phyloP scores from a whole-genome alignment of 1,140 invertebrate species.

The Camponotus floridanus region DNA sequence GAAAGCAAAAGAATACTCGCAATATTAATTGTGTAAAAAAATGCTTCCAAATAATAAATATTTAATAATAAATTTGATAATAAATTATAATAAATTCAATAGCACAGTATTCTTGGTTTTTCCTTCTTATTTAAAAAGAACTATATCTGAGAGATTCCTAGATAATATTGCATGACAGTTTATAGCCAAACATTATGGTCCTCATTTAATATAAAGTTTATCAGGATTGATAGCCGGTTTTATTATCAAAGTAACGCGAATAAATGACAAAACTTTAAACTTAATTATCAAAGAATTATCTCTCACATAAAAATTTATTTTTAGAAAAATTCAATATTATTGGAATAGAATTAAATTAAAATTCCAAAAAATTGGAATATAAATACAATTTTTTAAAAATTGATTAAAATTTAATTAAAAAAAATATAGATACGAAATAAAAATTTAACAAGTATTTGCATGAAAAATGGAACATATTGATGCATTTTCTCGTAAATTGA shows the following conservation, averaged over 20 bases:
- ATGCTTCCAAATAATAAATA: not conserved
- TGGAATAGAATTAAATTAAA: no score
- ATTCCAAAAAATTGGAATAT: no score
- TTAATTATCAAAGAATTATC: not conserved
- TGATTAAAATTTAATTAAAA: not conserved
- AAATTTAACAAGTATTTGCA: not conserved
- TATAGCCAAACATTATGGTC: not conserved
- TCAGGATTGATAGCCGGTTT: constrained; percentile 30
- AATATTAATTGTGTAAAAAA: not conserved
- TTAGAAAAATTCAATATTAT: not conserved
- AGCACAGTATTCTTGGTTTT: not conserved
- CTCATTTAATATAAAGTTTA: constrained; percentile 28
- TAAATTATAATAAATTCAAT: not conserved
- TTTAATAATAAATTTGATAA: no score
- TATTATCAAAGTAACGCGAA: not conserved
- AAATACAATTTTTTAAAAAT: not conserved
- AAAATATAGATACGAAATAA: constrained; percentile 23
- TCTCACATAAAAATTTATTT: not conserved
- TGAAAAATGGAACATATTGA: not conserved
- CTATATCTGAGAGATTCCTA: not conserved
- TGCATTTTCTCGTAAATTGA: not conserved
- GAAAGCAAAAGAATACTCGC: not conserved
- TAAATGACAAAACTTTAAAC: not conserved
- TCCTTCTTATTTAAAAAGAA: constrained; percentile 23
- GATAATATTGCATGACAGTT: constrained; percentile 1